These are phyloP conservation scores for Leptosomus discolor DNA, from an alignment of 2,113 vertebrate genomes.

Conservation along the genomic window DNA sequence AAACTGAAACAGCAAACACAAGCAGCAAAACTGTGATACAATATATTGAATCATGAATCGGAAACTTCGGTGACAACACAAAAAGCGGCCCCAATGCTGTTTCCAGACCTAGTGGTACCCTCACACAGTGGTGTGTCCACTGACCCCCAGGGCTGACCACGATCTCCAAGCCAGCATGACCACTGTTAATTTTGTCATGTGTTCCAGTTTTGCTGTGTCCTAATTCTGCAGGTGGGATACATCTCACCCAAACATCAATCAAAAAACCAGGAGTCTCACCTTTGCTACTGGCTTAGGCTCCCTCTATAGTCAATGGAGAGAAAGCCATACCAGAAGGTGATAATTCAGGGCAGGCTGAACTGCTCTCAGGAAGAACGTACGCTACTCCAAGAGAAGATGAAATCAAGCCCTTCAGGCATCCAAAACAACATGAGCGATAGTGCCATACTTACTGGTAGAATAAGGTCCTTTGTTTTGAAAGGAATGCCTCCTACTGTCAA, in stretches of 20 bases:
- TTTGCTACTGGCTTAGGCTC: not conserved
- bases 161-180: not conserved
- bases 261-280: not conserved
- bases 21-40: not conserved
- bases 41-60: rapidly evolving
- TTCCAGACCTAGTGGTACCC: not conserved
- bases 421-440: not conserved
- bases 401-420: not conserved
- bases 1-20: not conserved
- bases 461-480: constrained; percentile 83
- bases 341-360: not conserved
- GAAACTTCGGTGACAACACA: not conserved
- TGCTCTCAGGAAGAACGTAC: not conserved
- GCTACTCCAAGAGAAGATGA: not conserved
- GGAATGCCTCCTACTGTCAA: constrained; percentile 94
- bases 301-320: not conserved
- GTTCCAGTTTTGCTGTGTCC: not conserved
- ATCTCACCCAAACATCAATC: not conserved
- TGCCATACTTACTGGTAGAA: constrained; percentile 80
- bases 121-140: not conserved
- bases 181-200: not conserved
- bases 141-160: not conserved
- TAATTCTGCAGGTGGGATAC: not conserved
- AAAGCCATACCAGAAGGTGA: not conserved
- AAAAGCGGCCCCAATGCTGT: rapidly evolving